Base-by-base conservation (phyloP, 2,888 invertebrate species). In the Synanthedon andrenaeformis region DNA sequence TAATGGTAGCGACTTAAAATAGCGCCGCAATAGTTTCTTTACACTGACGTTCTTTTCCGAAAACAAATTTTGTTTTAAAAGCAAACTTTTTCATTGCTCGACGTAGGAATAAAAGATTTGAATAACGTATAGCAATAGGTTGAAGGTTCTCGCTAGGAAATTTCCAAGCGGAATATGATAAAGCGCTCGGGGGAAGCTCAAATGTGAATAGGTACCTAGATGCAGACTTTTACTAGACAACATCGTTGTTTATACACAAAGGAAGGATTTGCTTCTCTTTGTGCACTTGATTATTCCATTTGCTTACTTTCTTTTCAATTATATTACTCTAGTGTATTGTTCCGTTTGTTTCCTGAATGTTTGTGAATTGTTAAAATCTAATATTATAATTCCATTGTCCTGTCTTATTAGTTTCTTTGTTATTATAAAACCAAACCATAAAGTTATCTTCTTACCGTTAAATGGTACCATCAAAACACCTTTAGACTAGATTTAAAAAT, bases 81-180 rank as follows among this genome's bases (percentile, higher is more conserved):
- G 35, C 35, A 35, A 10, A 6, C 35, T 35, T 35, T 35, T 35
- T 35, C 35, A 35, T 10, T 35, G 35, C 35, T 35, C 10, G 35
- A 35, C 6, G 10, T 3, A 35, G 35, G 35, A 35, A 35, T 10
- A 35, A 35, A 72, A 49, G 45, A n/a, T n/a, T 45, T 14, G 45
- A 45, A 45, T 45, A n/a, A 45, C 41, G 54, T 57, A 53, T 53
- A 19, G 56, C 59, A 61, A 59, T 58, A 54, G 59, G 57, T 61
- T 51, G 52, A 58, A 61, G 55, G 59, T 55, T 59, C 59, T 53
- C 53, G 54, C 54, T 55, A 14, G 45, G 45, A 45, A 45, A 45
- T 13, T 45, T 45, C 8, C 45, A n/a, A n/a, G 13, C n/a, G 45
- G 45, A 45, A 45, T 45, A 45, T 45, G 14, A 45, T 45, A 45